Base-by-base conservation (phyloP, 2,888 invertebrate species). In the Luffia ferchaultella region DNA sequence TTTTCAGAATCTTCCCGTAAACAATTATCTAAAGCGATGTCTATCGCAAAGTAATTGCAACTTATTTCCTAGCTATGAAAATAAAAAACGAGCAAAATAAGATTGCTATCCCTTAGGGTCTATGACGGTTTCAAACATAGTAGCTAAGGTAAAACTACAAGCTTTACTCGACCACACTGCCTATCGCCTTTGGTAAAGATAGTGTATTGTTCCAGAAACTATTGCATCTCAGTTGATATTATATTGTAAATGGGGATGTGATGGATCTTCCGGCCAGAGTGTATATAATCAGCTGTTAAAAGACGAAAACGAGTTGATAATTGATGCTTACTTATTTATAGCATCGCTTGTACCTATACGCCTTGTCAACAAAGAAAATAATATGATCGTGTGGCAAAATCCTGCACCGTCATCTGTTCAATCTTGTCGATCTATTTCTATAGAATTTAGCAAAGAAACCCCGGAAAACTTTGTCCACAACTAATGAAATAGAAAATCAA, bases 401-500 rank as follows among this genome's bases (percentile, higher is more conserved):
- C 58, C 30, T 30, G 12, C 30, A 30, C 30, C 58, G 1, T 56
- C 53, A 46, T 56, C 54, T 18, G 53, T 54, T 5, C 19, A 53
- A 12, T 55, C 50, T 50, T 57, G 55, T 43, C 41, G 50, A 18
- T 55, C 54, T 19, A 53, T 55, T 17, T 55, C 49, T 16, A 55
- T 55, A 50, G 54, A 58, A 50, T 57, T 55, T 55, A 50, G 46
- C n/a, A 58, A 56, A 50, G 55, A 53, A 55, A 55, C 57, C 7
- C 53, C 54, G 1, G 52, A 55, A 20, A 54, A 57, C 55, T 3
- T 30, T 46, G 49, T 9, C 49, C 44, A 54, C 54, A 48, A 51
- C 53, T 0, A 50, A 53, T 53, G 52, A 57, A 40, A 54, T 56
- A 16, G 43, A 50, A 42, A 46, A 15, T 20, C 41, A 50, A 50